Evolutionary conservation across 2,113 vertebrate species (phyloP).

Genomic region (Rhineura floridana): DNA sequence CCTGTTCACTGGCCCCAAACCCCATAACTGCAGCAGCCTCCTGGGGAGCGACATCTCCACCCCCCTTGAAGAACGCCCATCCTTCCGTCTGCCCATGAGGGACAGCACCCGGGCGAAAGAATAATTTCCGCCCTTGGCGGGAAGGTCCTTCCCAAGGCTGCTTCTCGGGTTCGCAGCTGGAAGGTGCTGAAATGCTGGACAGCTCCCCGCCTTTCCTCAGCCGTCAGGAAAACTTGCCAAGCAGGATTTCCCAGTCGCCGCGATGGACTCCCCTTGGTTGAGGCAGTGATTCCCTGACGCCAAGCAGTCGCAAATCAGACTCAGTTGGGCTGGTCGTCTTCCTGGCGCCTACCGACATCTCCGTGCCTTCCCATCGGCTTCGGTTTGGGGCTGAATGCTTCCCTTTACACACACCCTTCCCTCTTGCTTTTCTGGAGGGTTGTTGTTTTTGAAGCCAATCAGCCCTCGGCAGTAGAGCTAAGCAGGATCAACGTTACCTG

Average conservation of each 20-base stretch:
- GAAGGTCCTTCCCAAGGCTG: not conserved
- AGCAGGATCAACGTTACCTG: not conserved
- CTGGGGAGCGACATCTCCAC: slow-evolving; percentile 6
- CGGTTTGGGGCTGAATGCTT: not conserved
- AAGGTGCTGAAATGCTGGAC: slow-evolving; percentile 9
- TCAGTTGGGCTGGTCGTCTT: slow-evolving; percentile 17
- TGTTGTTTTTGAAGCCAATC: not conserved
- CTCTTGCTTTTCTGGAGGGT: not conserved
- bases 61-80: not conserved
- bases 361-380: slow-evolving; percentile 41
- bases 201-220: not conserved
- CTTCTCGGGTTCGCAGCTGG: not conserved
- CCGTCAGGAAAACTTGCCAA: slow-evolving; percentile 51
- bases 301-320: slow-evolving; percentile 35
- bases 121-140: not conserved
- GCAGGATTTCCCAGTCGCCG: slow-evolving; percentile 2
- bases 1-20: not conserved
- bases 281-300: slow-evolving; percentile 35
- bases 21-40: not conserved
- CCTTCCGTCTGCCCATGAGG: slow-evolving; percentile 24
- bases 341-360: slow-evolving; percentile 41
- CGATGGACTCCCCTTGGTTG: slow-evolving; percentile 10
- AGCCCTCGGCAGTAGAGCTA: not conserved
- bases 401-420: not conserved
- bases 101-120: slow-evolving; percentile 13